Evolutionary conservation across 2,888 invertebrate genomes (phyloP).

Genomic region (Anthoptus insignis): DNA sequence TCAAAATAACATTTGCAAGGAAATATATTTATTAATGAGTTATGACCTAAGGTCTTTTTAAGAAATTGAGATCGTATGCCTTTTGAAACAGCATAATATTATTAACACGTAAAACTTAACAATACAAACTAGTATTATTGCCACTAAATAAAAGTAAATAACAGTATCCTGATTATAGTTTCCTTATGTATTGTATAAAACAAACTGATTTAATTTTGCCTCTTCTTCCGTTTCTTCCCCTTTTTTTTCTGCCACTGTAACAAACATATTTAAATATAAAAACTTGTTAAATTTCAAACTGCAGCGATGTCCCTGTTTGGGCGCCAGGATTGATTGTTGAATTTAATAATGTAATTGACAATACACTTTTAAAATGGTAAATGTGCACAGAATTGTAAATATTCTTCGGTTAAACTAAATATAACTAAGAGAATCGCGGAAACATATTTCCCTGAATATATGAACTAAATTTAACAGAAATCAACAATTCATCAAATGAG

Average conservation of each 20-base stretch:
- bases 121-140: too few relatives aligned
- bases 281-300: neutral
- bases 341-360: neutral
- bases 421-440: too few relatives aligned
- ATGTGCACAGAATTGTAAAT: too few relatives aligned
- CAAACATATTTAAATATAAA: constrained; percentile 53
- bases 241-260: constrained; percentile 77
- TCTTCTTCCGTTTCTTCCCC: constrained; percentile 53
- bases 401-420: too few relatives aligned
- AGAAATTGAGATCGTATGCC: neutral
- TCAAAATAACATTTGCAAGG: neutral
- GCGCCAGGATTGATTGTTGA: neutral
- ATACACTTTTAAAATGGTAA: neutral
- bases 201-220: constrained; percentile 47
- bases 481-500: too few relatives aligned
- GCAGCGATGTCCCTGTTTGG: neutral
- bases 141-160: too few relatives aligned
- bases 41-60: neutral
- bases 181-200: too few relatives aligned
- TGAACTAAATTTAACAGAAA: too few relatives aligned
- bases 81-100: too few relatives aligned
- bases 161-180: neutral
- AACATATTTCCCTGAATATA: too few relatives aligned
- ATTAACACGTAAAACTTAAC: too few relatives aligned
- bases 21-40: neutral